These are phyloP conservation scores for Apodemus sylvaticus DNA, from an alignment of 2,113 vertebrate genomes.

Conservation along the genomic window DNA sequence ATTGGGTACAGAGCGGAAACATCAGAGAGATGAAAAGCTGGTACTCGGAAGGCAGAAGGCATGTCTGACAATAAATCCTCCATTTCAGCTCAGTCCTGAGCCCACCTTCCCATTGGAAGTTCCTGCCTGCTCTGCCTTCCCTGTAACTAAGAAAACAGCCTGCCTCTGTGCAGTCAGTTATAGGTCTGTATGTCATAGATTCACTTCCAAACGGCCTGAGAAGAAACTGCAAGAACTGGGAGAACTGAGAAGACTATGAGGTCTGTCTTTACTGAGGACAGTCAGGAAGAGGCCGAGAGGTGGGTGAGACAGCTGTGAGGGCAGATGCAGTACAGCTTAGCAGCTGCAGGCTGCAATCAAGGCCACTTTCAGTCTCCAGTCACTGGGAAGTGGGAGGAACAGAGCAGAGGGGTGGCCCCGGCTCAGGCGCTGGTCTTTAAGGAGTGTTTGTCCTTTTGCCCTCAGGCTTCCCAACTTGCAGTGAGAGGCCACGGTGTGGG, in stretches of 20 bases:
- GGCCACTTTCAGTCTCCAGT: not conserved
- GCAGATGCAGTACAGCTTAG: too few species aligned
- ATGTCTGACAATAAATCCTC: not conserved
- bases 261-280: not conserved
- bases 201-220: not conserved
- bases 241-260: too few species aligned
- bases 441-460: constrained; percentile 42
- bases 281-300: not conserved
- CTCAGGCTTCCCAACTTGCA: not conserved
- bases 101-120: not conserved
- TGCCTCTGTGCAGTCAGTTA: not conserved
- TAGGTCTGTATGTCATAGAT: not conserved
- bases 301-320: not conserved
- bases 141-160: not conserved
- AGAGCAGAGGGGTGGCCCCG: not conserved
- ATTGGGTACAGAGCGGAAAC: not conserved
- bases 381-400: not conserved
- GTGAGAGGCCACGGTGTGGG: not conserved
- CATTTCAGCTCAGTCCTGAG: not conserved
- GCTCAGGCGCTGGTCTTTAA: not conserved
- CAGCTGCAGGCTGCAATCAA: not conserved
- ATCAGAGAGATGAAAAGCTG: not conserved
- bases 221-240: not conserved
- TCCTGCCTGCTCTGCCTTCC: not conserved
- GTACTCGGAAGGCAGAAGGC: not conserved